phyloP scores from a whole-genome alignment of 2,797 vertebrate genomes.

The Hydrolagus colliei region DNA sequence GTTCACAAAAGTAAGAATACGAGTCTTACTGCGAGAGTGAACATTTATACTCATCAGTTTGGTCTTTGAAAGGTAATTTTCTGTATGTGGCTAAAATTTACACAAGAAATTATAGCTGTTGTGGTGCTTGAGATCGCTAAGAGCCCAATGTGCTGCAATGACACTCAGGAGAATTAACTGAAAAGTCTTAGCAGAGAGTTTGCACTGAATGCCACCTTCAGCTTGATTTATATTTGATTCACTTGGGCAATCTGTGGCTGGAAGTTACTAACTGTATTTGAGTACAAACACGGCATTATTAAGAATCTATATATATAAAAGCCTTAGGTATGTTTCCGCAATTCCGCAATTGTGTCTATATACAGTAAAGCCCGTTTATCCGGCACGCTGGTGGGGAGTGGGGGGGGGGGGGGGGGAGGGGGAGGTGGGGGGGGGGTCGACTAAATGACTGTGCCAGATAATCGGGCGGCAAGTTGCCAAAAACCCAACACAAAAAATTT shows the following conservation, averaged over 20 bases:
- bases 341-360: no score
- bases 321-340: no score
- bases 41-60: background rate
- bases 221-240: background rate
- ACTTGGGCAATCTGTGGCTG: background rate
- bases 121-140: background rate
- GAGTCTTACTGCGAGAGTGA: background rate
- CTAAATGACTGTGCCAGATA: no score
- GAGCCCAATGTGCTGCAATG: background rate
- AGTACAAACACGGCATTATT: no score
- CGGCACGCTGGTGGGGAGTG: no score
- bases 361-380: background rate
- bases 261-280: background rate
- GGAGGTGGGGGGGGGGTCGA: no score
- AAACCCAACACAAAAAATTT: no score
- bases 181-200: background rate
- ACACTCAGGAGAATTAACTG: conserved; percentile 12
- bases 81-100: background rate
- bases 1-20: no score
- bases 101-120: background rate
- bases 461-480: no score
- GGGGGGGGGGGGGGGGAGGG: no score
- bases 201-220: background rate
- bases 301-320: no score
- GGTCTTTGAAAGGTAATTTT: background rate